Evolutionary conservation across 64 coral and sea anemone species (phyloP).

Genomic region (Trachythela sp.): DNA sequence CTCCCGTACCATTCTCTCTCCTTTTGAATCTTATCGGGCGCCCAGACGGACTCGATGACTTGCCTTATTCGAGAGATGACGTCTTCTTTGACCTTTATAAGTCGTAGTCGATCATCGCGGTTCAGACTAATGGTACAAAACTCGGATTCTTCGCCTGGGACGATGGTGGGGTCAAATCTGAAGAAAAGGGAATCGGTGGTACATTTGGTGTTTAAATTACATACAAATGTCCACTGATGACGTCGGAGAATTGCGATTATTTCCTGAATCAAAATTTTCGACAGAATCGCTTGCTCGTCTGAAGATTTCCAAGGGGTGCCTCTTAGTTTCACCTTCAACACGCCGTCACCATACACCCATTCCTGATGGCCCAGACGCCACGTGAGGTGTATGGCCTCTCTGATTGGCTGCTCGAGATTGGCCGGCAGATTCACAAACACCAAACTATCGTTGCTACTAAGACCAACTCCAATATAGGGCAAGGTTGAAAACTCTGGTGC

Average conservation of each 20-base stretch:
- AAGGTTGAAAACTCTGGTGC: not conserved
- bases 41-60: slow-evolving; percentile 52
- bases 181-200: slow-evolving; percentile 65
- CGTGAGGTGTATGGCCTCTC: slow-evolving; percentile 43
- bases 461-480: slow-evolving; percentile 61
- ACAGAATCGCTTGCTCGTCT: slow-evolving; percentile 56
- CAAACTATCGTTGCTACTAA: slow-evolving; percentile 69
- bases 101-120: slow-evolving; percentile 51
- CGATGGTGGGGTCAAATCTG: slow-evolving; percentile 57
- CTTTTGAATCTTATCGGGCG: slow-evolving; percentile 36
- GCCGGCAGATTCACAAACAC: slow-evolving; percentile 70
- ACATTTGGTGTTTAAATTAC: slow-evolving; percentile 62
- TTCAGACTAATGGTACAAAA: slow-evolving; percentile 69
- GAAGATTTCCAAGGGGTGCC: slow-evolving; percentile 62
- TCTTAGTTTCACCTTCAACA: slow-evolving; percentile 57
- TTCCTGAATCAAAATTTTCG: slow-evolving; percentile 53
- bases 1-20: slow-evolving; percentile 50
- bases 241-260: slow-evolving; percentile 36
- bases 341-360: slow-evolving; percentile 45
- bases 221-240: slow-evolving; percentile 53
- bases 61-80: slow-evolving; percentile 54
- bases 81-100: slow-evolving; percentile 53
- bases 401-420: slow-evolving; percentile 49
- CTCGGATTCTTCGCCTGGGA: slow-evolving; percentile 1
- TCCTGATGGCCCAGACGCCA: slow-evolving; percentile 68